Conservation (phyloP, 2,797 vertebrate genomes). For the Peromyscus aztecus region DNA sequence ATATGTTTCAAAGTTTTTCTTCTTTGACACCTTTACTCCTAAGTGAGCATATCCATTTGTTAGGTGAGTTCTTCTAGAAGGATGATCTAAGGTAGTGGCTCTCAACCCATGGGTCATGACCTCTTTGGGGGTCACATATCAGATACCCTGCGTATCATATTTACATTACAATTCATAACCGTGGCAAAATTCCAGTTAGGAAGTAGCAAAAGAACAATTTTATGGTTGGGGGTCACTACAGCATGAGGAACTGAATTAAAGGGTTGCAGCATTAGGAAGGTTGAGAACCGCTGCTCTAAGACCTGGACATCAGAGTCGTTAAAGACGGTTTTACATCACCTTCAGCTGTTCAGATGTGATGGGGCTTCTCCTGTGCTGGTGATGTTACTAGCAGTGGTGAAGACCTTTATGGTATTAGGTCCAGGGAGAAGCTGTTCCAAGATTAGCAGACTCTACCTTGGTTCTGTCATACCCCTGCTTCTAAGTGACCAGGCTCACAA, state of each 20-base stretch:
- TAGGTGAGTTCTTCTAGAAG: constrained; percentile 25
- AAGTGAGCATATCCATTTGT: not conserved
- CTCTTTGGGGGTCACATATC: not conserved
- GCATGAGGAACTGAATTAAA: not conserved
- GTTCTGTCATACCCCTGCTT: not conserved
- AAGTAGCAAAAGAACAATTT: not conserved
- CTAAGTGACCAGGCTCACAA: not conserved
- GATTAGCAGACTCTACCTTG: not conserved
- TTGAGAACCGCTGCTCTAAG: not conserved
- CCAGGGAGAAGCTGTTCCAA: not conserved
- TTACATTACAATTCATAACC: not conserved
- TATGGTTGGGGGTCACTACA: not conserved
- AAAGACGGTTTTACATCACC: not conserved
- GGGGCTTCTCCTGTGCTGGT: not conserved
- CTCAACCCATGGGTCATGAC: not conserved
- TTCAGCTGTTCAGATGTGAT: not conserved
- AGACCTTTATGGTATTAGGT: not conserved
- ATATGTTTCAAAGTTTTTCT: not conserved
- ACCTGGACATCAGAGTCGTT: not conserved
- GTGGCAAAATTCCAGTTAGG: not conserved
- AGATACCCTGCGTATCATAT: not conserved
- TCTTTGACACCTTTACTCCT: constrained; percentile 14
- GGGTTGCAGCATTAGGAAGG: not conserved
- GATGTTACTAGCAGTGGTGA: not conserved
- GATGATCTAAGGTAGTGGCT: not conserved